Percentiles rank a stretch among this genome's conserved stretches.
Evolutionary conservation across 2,888 invertebrate species (phyloP).

Genomic region (Barypeithes pellucidus): DNA sequence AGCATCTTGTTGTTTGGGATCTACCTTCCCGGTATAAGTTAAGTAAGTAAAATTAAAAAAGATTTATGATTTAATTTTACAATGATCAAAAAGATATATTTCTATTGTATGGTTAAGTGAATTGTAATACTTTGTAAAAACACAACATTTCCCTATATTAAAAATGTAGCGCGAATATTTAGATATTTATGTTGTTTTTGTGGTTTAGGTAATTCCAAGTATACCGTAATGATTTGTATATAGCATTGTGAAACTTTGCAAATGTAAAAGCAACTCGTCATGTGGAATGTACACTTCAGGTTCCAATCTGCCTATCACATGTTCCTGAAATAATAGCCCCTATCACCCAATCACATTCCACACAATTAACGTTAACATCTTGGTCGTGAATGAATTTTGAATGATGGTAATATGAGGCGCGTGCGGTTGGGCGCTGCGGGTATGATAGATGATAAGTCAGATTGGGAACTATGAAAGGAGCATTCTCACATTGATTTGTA

Average conservation of each 20-base stretch:
- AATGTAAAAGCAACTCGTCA: conserved; percentile 65
- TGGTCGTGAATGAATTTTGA: conserved; percentile 38
- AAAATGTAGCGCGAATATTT: conserved; percentile 29
- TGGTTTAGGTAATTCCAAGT: conserved; percentile 44
- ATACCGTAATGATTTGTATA: conserved; percentile 58
- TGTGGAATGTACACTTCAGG: conserved; percentile 78
- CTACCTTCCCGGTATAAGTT: too few species aligned
- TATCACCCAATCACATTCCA: conserved; percentile 67
- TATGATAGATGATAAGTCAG: conserved; percentile 73
- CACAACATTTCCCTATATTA: conserved; percentile 5
- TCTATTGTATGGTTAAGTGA: conserved; percentile 12
- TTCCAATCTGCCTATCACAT: conserved; percentile 75
- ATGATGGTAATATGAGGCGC: conserved; percentile 54
- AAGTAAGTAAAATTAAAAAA: too few species aligned
- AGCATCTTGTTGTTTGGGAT: too few species aligned
- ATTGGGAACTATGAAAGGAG: conserved; percentile 86
- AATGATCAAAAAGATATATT: too few species aligned
- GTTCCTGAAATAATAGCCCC: conserved; percentile 58
- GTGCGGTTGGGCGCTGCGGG: conserved; percentile 63
- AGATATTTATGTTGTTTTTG: conserved; percentile 24
- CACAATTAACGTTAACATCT: conserved; percentile 52
- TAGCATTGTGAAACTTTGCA: conserved; percentile 65
- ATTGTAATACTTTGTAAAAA: conserved; percentile 17
- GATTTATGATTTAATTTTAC: too few species aligned
- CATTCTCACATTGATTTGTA: conserved; percentile 78